Evolutionary conservation across 2,888 invertebrate genomes (phyloP).

Genomic region (Acheta domesticus): DNA sequence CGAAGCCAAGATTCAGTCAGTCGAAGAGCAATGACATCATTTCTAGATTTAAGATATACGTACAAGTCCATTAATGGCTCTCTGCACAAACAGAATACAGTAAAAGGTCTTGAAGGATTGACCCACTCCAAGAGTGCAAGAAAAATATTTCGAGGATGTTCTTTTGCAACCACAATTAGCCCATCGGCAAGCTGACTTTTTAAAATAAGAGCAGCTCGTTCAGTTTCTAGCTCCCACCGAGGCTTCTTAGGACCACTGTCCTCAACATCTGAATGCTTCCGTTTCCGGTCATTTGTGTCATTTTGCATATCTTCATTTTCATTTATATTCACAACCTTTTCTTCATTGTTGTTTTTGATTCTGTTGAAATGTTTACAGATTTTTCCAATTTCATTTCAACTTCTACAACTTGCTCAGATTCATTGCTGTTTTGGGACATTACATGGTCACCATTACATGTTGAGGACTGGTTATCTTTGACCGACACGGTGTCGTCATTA

Average conservation of each 20-base stretch:
- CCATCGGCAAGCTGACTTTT: slow-evolving; percentile 64
- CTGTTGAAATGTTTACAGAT: background rate
- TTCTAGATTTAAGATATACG: slow-evolving; percentile 67
- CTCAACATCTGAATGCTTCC: slow-evolving; percentile 30
- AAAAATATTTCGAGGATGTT: slow-evolving; percentile 79
- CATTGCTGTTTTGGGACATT: slow-evolving; percentile 29
- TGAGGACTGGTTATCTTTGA: slow-evolving; percentile 31
- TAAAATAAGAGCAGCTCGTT: slow-evolving; percentile 61
- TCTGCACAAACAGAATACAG: slow-evolving; percentile 73
- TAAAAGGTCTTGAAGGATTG: slow-evolving; percentile 77
- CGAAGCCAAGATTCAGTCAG: slow-evolving; percentile 84
- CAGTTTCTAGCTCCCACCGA: slow-evolving; percentile 68
- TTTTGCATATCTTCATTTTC: slow-evolving; percentile 32
- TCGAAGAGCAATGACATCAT: slow-evolving; percentile 70
- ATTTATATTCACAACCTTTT: background rate
- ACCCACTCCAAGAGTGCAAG: slow-evolving; percentile 72
- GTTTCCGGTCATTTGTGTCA: slow-evolving; percentile 32
- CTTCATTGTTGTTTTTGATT: background rate
- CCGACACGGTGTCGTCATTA: background rate
- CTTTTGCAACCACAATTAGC: slow-evolving; percentile 74
- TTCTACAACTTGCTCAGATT: slow-evolving; percentile 32
- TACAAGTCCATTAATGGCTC: slow-evolving; percentile 86
- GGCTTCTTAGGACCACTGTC: slow-evolving; percentile 51
- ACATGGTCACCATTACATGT: slow-evolving; percentile 28
- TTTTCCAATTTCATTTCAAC: slow-evolving; percentile 33